Evolutionary conservation across 1,140 invertebrate genomes (phyloP), one percentile per base, ranked within the genome.

Genomic region (Micrasema minimum): DNA sequence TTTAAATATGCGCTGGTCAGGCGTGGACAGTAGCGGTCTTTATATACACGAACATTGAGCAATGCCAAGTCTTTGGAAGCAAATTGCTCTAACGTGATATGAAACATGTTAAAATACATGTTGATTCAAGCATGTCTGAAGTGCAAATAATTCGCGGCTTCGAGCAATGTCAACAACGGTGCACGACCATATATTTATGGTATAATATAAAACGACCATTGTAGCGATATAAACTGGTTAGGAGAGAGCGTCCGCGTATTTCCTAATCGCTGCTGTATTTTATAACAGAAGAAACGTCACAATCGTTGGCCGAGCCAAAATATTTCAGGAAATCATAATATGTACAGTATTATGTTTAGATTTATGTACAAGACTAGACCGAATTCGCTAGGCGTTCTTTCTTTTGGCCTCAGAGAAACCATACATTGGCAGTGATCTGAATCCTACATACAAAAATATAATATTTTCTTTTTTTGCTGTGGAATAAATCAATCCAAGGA

Each of bases 61-160:
- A 51, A 51, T 51, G 48, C 48, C 48, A 23, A 51, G 48, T 51
- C 18, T 51, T 22, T 51, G 16, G 9, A 51, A 51, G 48, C 48
- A 51, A 20, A 51, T 51, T 51, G 48, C 48, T 51, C 20, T 22
- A 51, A 51, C 48, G 48, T 51, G 22, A 51, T 22, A 51, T 51
- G 48, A 51, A 51, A 51, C 48, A 51, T 51, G 48, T 51, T 14
- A 51, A 23, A 51, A 4, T 51, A 23, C 20, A 18, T 51, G 48
- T 51, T 51, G 20, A 51, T 23, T 51, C 48, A 46, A 46, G 3
- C n/a, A 22, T 51, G 20, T 23, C 20, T 23, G 43, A 46, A 51
- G 18, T 51, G 48, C 48, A 51, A 51, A 51, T 51, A 51, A 18
- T 51, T 23, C 22, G 20, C 48, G 3, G 48, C 20, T 51, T 23